Percentiles rank a stretch among this genome's conserved stretches.
Evolutionary conservation across 1,140 invertebrate genomes (phyloP).

Genomic region (Drosophila kurseongensis): DNA sequence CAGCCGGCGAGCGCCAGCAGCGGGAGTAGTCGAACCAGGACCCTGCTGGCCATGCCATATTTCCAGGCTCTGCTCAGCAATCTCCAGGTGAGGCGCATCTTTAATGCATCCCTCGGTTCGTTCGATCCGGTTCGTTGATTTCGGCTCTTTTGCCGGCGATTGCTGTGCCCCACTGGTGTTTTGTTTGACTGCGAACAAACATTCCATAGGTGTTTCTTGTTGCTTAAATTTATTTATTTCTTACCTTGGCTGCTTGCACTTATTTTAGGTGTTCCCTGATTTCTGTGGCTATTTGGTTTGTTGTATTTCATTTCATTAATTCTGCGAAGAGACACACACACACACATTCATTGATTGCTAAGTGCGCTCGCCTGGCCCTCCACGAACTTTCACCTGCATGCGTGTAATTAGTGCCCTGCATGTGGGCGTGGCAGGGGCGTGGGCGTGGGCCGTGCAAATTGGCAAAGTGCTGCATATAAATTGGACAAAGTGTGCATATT

Average conservation of each 20-base stretch:
- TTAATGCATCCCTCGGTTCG: constrained; percentile 14
- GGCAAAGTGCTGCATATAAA: constrained; percentile 68
- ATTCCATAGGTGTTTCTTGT: constrained; percentile 42
- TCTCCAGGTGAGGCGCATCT: constrained; percentile 88
- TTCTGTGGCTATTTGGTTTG: constrained; percentile 8
- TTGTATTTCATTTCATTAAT: constrained; percentile 27
- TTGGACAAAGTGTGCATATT: constrained; percentile 62
- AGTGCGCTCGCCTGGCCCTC: not conserved
- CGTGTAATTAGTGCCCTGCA: constrained; percentile 62
- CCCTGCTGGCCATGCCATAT: constrained; percentile 87
- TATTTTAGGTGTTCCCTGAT: constrained; percentile 6
- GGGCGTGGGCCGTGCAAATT: constrained; percentile 41
- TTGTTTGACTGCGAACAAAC: constrained; percentile 31
- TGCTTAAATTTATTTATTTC: constrained; percentile 51
- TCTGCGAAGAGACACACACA: not conserved
- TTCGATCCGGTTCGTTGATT: constrained; percentile 13
- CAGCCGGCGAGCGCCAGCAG: constrained; percentile 85
- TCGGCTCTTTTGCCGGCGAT: constrained; percentile 24
- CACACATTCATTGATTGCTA: too few relatives aligned
- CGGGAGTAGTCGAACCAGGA: constrained; percentile 86
- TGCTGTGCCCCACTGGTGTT: constrained; percentile 4
- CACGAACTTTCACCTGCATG: constrained; percentile 37
- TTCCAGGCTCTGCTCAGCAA: constrained; percentile 89
- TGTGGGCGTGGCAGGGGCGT: not conserved
- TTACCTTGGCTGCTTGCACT: constrained; percentile 8